phyloP scores from a whole-genome alignment of 2,113 vertebrate genomes.

The Cygnus buccinator region DNA sequence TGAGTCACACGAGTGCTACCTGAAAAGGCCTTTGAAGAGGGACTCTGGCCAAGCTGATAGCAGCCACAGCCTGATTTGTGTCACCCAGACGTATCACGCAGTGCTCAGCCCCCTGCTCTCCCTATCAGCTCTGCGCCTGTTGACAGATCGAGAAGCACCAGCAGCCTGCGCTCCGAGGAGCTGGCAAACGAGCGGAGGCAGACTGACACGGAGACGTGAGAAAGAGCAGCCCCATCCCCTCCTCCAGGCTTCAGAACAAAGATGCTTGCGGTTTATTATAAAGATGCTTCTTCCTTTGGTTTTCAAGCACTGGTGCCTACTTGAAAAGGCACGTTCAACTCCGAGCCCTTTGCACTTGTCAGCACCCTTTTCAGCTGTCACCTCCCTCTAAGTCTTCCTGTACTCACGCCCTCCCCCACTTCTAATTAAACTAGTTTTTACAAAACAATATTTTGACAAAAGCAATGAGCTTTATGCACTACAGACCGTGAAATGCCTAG shows the following conservation, averaged over 20 bases:
- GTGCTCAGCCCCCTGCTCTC: background rate
- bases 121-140: background rate
- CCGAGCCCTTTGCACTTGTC: background rate
- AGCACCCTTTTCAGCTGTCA: background rate
- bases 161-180: background rate
- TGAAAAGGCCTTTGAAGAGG: constrained; percentile 7
- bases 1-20: background rate
- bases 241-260: background rate
- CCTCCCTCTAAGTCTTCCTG: background rate
- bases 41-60: background rate
- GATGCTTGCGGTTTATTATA: background rate
- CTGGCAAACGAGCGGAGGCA: fast-evolving
- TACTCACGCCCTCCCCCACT: background rate
- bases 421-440: background rate
- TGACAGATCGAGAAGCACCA: background rate
- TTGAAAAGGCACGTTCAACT: background rate
- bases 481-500: background rate
- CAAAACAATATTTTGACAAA: background rate
- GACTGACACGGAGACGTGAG: background rate
- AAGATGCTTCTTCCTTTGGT: background rate
- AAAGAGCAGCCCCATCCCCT: background rate
- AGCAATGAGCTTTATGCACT: background rate
- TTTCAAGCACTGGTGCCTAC: background rate
- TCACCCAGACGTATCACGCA: fast-evolving
- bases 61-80: background rate